Evolutionary conservation across 2,797 vertebrate genomes (phyloP).

Genomic region (Toxotes lorentzi): DNA sequence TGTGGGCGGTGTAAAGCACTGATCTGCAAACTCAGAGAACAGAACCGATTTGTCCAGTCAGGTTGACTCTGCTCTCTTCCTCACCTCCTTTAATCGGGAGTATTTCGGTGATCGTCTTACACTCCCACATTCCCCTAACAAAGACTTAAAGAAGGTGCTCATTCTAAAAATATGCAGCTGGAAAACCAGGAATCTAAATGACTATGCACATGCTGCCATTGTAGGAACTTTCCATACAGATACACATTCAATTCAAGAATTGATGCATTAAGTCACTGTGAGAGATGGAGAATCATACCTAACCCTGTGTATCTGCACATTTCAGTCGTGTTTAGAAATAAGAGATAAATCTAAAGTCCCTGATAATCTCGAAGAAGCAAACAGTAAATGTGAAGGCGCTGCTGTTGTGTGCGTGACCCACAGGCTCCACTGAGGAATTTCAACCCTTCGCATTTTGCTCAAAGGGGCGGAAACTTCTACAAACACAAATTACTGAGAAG

Average conservation of each 20-base stretch:
- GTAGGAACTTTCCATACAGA: background rate
- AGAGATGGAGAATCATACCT: background rate
- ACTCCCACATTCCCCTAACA: background rate
- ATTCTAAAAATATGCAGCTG: slow-evolving; percentile 7
- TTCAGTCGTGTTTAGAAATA: background rate
- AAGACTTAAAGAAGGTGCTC: background rate
- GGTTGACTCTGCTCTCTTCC: background rate
- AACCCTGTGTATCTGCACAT: background rate
- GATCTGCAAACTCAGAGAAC: background rate
- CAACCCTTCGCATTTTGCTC: background rate
- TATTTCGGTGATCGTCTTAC: background rate
- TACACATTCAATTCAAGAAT: background rate
- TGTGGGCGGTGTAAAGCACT: background rate
- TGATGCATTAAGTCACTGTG: background rate
- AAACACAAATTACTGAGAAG: background rate
- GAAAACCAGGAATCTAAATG: background rate
- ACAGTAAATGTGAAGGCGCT: background rate
- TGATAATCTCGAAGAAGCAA: background rate
- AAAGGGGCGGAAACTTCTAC: slow-evolving; percentile 1
- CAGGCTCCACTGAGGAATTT: background rate
- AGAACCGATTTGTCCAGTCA: background rate
- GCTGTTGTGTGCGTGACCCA: too few species aligned
- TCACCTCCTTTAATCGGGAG: too few species aligned
- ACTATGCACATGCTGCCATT: background rate
- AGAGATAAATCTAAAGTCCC: background rate